Percentiles rank a stretch among this genome's conserved stretches.
phyloP scores from a whole-genome alignment of 2,113 vertebrate species.

The Tupaia tana region DNA sequence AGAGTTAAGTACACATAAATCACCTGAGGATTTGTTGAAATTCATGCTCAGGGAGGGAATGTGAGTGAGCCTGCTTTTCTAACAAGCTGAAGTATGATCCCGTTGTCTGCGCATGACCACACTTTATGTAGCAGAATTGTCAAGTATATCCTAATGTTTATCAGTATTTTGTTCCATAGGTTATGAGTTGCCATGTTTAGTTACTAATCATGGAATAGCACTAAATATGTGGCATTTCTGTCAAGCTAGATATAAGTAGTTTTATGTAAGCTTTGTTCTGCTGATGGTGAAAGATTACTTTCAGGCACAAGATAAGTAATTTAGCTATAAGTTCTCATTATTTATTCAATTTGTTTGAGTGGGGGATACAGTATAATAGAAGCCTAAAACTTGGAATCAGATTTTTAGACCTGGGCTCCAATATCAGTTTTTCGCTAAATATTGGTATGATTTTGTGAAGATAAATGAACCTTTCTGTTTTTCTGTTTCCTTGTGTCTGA shows the following conservation, averaged over 20 bases:
- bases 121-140: background rate
- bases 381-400: slow-evolving; percentile 33
- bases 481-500: background rate
- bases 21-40: background rate
- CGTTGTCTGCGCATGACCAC: background rate
- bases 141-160: background rate
- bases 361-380: background rate
- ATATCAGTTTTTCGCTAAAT: slow-evolving; percentile 17
- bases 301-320: background rate
- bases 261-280: slow-evolving; percentile 33
- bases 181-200: background rate
- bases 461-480: slow-evolving; percentile 27
- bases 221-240: background rate
- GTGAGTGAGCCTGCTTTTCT: background rate
- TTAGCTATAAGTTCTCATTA: background rate
- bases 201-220: background rate
- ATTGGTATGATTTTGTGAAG: background rate
- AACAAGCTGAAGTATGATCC: background rate
- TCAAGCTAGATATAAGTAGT: slow-evolving; percentile 38
- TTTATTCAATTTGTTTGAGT: slow-evolving; percentile 29
- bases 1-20: background rate
- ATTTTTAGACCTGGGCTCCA: slow-evolving; percentile 38
- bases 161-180: background rate
- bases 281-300: slow-evolving; percentile 22
- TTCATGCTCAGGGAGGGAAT: background rate